These are phyloP conservation scores for Stigmatopora argus DNA, from an alignment of 2,113 vertebrate genomes.

Conservation along the genomic window DNA sequence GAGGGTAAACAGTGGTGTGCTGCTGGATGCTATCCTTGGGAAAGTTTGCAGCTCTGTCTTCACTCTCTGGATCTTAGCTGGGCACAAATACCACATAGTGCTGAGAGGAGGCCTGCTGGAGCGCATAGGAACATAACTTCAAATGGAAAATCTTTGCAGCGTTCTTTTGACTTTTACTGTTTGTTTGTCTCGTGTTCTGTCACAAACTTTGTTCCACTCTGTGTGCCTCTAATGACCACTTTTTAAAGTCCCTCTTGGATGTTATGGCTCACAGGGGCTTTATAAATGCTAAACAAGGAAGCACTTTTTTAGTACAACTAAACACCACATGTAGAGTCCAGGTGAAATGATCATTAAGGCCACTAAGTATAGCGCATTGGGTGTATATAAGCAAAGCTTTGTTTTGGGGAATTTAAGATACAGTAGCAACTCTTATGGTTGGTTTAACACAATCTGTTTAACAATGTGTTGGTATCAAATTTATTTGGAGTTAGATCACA, in stretches of 20 bases:
- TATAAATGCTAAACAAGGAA: neutral
- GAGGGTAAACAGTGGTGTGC: conserved; percentile 54
- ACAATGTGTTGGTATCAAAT: neutral
- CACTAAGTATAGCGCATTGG: too few species aligned
- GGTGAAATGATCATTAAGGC: neutral
- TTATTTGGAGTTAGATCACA: too few species aligned
- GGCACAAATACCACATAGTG: conserved; percentile 76
- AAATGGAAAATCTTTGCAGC: conserved; percentile 66
- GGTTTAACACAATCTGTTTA: neutral
- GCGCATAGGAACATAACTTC: conserved; percentile 72
- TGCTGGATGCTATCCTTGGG: conserved; percentile 74
- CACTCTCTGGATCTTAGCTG: conserved; percentile 71
- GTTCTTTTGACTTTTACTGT: conserved; percentile 14
- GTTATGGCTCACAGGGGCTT: neutral
- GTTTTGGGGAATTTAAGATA: neutral
- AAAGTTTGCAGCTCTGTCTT: conserved; percentile 73
- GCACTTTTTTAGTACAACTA: neutral
- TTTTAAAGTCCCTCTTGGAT: neutral
- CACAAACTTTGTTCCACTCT: conserved; percentile 27
- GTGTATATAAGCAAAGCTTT: neutral
- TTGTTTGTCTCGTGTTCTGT: neutral
- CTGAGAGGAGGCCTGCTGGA: conserved; percentile 69
- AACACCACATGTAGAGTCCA: neutral
- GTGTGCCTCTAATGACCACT: conserved; percentile 10
- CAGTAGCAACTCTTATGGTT: neutral